Conservation (phyloP, 2,888 invertebrate species). For the Steinernema hermaphroditum region DNA sequence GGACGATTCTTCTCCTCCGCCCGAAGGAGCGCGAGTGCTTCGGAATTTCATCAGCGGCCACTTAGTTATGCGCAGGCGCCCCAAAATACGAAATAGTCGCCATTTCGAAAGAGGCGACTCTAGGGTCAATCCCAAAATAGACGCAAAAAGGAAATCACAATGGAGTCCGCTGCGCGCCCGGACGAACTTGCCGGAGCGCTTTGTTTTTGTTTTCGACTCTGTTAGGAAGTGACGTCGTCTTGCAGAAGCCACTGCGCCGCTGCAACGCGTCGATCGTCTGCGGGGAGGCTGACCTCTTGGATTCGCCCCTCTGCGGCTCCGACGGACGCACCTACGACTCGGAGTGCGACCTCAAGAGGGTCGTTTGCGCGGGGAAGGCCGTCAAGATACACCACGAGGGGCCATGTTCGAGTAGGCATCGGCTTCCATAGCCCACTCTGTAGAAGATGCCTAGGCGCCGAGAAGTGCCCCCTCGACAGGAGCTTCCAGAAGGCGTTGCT, state of each 20-base stretch:
- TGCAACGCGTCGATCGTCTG: not conserved
- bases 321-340: constrained; percentile 17
- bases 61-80: constrained; percentile 12
- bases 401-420: not conserved
- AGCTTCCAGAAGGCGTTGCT: constrained; percentile 10
- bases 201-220: constrained; percentile 6
- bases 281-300: not conserved
- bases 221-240: not conserved
- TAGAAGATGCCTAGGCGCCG: not conserved
- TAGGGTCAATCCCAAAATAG: not conserved
- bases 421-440: not conserved
- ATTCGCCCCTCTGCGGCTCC: constrained; percentile 1
- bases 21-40: constrained; percentile 4
- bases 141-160: not conserved
- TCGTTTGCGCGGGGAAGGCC: not conserved
- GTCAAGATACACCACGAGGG: not conserved
- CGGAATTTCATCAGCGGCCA: constrained; percentile 29
- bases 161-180: not conserved
- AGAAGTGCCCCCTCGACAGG: constrained; percentile 13
- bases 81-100: not conserved
- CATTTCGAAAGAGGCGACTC: not conserved
- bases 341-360: not conserved
- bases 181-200: not conserved
- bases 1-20: not conserved
- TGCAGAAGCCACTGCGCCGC: not conserved